Percentiles rank a stretch among this genome's conserved stretches.
phyloP scores from a whole-genome alignment of 2,888 invertebrate genomes.

The Diploptera punctata region DNA sequence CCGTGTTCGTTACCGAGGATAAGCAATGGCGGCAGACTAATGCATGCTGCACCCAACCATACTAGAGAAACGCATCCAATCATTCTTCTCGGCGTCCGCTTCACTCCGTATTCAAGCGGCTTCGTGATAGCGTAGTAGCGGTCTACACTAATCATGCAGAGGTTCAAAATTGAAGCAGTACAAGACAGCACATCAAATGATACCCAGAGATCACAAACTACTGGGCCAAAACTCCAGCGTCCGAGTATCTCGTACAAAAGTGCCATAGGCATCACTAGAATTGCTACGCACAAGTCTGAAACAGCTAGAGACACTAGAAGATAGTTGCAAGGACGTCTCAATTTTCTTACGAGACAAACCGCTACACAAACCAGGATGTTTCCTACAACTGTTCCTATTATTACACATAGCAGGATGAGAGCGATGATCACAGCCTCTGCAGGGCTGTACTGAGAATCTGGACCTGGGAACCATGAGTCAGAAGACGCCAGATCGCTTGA shows the following conservation, averaged over 20 bases:
- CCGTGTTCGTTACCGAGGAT: conserved; percentile 88
- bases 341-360: conserved; percentile 90
- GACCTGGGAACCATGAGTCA: conserved; percentile 51
- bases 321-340: conserved; percentile 90
- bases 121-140: conserved; percentile 92
- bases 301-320: conserved; percentile 93
- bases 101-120: conserved; percentile 94
- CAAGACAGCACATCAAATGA: conserved; percentile 97
- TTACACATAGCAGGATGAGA: conserved; percentile 59
- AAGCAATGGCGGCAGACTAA: conserved; percentile 90
- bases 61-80: conserved; percentile 87
- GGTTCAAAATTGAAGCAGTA: conserved; percentile 97
- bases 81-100: conserved; percentile 92
- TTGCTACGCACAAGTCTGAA: conserved; percentile 94
- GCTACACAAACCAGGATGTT: conserved; percentile 96
- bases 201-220: conserved; percentile 95
- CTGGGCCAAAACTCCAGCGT: conserved; percentile 91
- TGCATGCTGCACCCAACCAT: conserved; percentile 93
- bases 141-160: conserved; percentile 98
- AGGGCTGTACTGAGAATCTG: conserved; percentile 55
- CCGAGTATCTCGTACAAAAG: conserved; percentile 92
- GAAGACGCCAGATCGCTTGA: background rate
- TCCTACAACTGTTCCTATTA: conserved; percentile 81
- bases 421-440: conserved; percentile 70
- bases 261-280: conserved; percentile 97